Evolutionary conservation across 2,113 vertebrate genomes (phyloP).

Genomic region (Stercorarius parasiticus): DNA sequence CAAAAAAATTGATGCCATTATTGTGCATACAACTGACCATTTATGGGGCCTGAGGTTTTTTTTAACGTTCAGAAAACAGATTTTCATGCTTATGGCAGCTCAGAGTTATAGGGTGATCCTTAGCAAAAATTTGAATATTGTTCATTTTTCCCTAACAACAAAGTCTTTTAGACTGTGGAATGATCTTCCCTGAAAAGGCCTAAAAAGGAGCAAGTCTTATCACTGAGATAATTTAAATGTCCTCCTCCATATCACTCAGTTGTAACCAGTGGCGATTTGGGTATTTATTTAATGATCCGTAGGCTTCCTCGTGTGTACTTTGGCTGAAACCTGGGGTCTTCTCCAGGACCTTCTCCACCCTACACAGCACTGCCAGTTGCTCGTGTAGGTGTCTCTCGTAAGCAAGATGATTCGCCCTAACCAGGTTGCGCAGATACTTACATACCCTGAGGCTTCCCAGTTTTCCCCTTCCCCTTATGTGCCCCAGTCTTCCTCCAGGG

Average conservation of each 20-base stretch:
- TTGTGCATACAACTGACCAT: neutral
- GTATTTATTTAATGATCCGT: accelerated
- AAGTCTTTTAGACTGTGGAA: neutral
- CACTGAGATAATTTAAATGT: neutral
- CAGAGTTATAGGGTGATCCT: neutral
- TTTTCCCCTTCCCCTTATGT: accelerated
- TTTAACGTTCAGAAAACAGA: neutral
- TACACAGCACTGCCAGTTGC: neutral
- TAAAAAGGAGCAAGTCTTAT: neutral
- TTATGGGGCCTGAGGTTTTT: neutral
- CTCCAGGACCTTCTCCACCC: neutral
- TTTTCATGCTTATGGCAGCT: neutral
- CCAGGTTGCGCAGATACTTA: neutral
- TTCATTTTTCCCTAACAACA: neutral
- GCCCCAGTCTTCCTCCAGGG: accelerated
- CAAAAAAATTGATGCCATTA: neutral
- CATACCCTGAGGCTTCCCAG: neutral
- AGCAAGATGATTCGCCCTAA: neutral
- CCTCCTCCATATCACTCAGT: neutral
- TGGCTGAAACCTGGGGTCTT: neutral
- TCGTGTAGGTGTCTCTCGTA: neutral
- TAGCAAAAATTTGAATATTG: neutral
- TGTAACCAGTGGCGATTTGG: neutral
- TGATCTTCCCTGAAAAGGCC: neutral
- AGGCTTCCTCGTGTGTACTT: neutral